These are phyloP conservation scores for Anastrepha ludens DNA, from an alignment of 1,140 invertebrate genomes.

Conservation along the genomic window DNA sequence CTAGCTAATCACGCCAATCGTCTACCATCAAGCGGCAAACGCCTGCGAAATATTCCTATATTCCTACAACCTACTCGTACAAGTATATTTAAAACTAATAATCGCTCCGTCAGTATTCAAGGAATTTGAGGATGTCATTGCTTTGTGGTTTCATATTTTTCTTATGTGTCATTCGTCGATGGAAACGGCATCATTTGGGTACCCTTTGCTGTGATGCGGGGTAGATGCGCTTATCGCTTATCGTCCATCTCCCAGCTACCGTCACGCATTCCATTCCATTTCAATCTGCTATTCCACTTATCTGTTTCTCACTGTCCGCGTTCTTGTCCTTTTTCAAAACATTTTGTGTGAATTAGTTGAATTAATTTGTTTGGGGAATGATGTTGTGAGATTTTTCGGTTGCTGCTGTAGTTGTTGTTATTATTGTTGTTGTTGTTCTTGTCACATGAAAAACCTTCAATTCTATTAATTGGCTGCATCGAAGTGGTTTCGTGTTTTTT, in stretches of 20 bases:
- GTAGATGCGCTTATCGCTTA: conserved; percentile 26
- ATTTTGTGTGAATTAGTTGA: conserved; percentile 27
- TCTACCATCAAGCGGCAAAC: neutral
- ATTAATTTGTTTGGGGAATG: conserved; percentile 48
- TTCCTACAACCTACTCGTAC: neutral
- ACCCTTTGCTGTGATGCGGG: neutral
- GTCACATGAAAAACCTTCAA: neutral
- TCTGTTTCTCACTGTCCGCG: neutral
- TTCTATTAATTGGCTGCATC: conserved; percentile 48
- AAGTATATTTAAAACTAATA: conserved; percentile 14
- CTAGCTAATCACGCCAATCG: conserved; percentile 8
- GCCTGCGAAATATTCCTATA: neutral
- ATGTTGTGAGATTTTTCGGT: conserved; percentile 5
- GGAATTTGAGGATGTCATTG: conserved; percentile 46
- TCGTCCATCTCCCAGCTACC: conserved; percentile 38
- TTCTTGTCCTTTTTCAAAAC: neutral
- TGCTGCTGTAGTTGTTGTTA: neutral
- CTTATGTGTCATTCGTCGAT: neutral
- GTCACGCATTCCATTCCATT: conserved; percentile 43
- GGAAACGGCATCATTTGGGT: neutral
- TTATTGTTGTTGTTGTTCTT: neutral
- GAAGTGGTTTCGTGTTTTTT: neutral
- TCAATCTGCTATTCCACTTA: conserved; percentile 37
- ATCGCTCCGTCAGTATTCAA: conserved; percentile 40
- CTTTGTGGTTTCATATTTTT: conserved; percentile 23